phyloP scores from a whole-genome alignment of 2,113 vertebrate genomes.

The Cranoglanis bouderius region DNA sequence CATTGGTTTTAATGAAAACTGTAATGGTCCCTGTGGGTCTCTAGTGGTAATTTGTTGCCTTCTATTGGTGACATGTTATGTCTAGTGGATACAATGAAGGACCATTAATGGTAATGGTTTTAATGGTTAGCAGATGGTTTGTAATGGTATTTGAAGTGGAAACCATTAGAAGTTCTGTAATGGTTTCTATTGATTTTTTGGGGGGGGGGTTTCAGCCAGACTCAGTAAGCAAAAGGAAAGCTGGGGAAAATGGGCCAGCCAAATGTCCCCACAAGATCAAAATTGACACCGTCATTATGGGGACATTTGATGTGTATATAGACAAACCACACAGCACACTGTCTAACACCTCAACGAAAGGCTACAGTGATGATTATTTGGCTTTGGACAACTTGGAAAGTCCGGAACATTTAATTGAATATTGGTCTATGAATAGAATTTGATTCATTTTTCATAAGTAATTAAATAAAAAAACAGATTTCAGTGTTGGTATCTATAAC shows the following conservation, averaged over 20 bases:
- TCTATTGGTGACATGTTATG: no score
- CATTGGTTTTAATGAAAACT: no score
- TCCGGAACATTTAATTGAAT: background rate
- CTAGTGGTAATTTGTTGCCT: no score
- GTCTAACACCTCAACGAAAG: background rate
- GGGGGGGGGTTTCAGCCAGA: no score
- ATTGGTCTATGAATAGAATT: background rate
- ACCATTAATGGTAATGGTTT: no score
- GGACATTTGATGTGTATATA: background rate
- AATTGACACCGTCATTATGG: background rate
- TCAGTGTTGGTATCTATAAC: background rate
- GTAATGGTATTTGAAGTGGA: no score
- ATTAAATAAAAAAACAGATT: background rate
- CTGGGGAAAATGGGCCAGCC: background rate
- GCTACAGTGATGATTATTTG: background rate
- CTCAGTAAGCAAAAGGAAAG: background rate
- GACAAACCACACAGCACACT: background rate
- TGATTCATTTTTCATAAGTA: background rate
- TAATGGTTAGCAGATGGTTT: no score
- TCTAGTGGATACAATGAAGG: no score
- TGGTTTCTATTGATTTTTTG: no score
- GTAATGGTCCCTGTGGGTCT: no score
- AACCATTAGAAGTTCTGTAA: no score
- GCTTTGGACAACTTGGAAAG: background rate
- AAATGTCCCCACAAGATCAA: background rate